Evolutionary conservation across 1,140 invertebrate species (phyloP), one percentile per base, ranked within the genome.

Genomic region (Galendromus occidentalis): DNA sequence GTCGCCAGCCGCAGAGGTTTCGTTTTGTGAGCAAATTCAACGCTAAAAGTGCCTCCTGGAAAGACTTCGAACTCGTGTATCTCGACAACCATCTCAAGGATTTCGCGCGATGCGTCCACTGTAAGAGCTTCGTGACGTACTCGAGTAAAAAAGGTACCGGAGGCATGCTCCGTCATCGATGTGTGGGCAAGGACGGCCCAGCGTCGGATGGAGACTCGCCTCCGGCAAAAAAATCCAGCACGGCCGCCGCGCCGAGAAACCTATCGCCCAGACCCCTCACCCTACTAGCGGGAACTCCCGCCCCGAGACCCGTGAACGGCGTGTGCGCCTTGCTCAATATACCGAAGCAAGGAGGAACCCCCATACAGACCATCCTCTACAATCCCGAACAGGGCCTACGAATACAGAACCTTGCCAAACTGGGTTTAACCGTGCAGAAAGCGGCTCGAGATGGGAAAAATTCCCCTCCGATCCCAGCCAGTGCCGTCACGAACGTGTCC

Each of bases 121-220:
- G 51, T 59, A 59, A 59, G 33, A 59, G 51, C 51, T 59, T 59
- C 33, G 51, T 59, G 25, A 59, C 51, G 51, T 59, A 59, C 33
- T 59, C 51, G 20, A 59, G 51, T 33, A 59, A 59, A 22, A 59
- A 59, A 25, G 51, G 51, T 22, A 59, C 51, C 51, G 51, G 51
- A 29, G 51, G 51, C 14, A 59, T 59, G 51, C 51, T 59, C 17
- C 51, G 51, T 14, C 51, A 59, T 59, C 51, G 51, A 2, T 59
- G 51, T 33, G 51, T 59, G 14, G 51, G 51, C 12, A 59, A 59
- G 9, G 51, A 59, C 33, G 51, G 51, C 9, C 51, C 51, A 2
- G 51, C 33, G 51, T 33, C 25, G 33, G 51, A 33, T 6, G 51
- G 33, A 2, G 33, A 25, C 51, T 39, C 33, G 33, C 33, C 33